These are phyloP conservation scores for Fringilla coelebs DNA, from an alignment of 2,797 vertebrate species.

Conservation along the genomic window DNA sequence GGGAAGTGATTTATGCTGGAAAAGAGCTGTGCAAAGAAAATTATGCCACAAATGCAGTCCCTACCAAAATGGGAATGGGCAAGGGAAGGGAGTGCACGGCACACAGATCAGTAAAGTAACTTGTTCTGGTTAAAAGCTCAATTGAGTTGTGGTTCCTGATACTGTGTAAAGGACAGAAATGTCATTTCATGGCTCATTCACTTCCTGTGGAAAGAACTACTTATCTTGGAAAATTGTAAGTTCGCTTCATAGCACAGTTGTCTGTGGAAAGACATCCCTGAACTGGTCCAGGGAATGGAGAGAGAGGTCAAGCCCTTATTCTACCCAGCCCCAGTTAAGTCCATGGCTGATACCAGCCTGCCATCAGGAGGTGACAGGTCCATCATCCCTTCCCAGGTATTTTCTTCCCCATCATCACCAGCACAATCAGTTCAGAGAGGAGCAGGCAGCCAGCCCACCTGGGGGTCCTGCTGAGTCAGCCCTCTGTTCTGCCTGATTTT, in stretches of 20 bases:
- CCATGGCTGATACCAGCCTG: not conserved
- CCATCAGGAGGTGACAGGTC: not conserved
- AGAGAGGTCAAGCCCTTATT: not conserved
- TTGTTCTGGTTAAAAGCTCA: not conserved
- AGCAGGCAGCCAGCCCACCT: accelerated
- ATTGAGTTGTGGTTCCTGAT: not conserved
- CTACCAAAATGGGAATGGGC: not conserved
- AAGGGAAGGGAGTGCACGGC: not conserved
- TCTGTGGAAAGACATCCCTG: not conserved
- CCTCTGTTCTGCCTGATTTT: not conserved
- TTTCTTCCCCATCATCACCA: not conserved
- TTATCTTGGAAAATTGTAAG: not conserved
- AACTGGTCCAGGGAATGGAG: not conserved
- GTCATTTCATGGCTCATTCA: not conserved
- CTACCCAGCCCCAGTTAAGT: not conserved
- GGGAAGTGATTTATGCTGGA: not conserved
- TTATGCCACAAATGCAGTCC: accelerated
- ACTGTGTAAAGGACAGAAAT: not conserved
- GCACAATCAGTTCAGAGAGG: not conserved
- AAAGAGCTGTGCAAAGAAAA: not conserved
- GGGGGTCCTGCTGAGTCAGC: not conserved
- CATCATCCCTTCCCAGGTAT: not conserved
- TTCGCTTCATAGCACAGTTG: not conserved
- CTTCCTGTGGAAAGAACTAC: not conserved
- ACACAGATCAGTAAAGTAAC: not conserved